Conservation (phyloP, 2,797 vertebrate genomes). For the Anguilla marmorata region DNA sequence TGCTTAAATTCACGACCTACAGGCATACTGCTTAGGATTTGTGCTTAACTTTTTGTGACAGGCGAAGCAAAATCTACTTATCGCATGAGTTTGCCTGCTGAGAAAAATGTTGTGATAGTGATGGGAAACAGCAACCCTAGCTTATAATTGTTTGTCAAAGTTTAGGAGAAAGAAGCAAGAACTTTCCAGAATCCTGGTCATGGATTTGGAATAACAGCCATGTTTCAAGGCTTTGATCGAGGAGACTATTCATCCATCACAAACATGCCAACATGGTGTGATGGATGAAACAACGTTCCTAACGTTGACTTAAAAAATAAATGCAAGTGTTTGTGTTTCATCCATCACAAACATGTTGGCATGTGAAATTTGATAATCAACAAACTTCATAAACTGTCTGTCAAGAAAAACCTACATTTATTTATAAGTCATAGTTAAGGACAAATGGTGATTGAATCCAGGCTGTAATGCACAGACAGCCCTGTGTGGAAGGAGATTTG, state of each 20-base stretch:
- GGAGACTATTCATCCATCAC: background rate
- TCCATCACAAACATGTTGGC: background rate
- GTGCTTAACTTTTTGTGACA: background rate
- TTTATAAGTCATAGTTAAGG: background rate
- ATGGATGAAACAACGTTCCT: background rate
- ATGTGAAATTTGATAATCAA: background rate
- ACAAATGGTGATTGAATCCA: background rate
- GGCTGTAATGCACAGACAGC: no score
- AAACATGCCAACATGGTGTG: background rate
- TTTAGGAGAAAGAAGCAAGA: background rate
- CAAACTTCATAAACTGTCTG: background rate
- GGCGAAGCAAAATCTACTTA: background rate
- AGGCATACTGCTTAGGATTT: background rate
- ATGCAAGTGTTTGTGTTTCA: background rate
- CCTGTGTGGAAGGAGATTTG: no score
- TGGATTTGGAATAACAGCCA: background rate
- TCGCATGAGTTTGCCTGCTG: background rate
- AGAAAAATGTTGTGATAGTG: background rate
- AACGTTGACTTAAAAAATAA: background rate
- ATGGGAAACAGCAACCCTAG: background rate
- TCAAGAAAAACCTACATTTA: background rate
- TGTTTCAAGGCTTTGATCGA: background rate
- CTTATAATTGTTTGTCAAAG: background rate
- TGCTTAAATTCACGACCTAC: conserved; percentile 51
- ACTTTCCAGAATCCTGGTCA: background rate